Evolutionary conservation across 64 coral and sea anemone species (phyloP), one percentile per base, ranked within the genome.

Genomic region (Stichodactyla mertensii): DNA sequence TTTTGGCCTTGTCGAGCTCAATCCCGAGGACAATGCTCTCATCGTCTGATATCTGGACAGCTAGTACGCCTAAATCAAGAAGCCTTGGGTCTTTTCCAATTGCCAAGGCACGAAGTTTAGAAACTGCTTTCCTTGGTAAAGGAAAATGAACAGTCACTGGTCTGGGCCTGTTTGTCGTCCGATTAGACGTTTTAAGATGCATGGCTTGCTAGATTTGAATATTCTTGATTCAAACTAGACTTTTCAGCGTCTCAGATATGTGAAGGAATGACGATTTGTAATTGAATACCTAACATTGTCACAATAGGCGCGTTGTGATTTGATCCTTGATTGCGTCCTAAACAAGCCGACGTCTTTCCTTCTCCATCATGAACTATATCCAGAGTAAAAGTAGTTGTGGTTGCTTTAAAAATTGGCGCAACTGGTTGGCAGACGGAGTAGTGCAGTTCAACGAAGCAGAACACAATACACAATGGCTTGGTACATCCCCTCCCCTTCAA

Each of bases 11-110:
- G 70, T 60, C 94, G 31, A 90, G 69, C 27, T 92, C 91, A 80
- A 96, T 93, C 58, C 94, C 92, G 10, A 96, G 85, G 59, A 96
- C 94, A 92, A 96, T 93, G 24, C 89, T 96, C 85, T 96, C 94
- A 26, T 92, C 85, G 85, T 96, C 90, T 81, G 88, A 89, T 55
- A 96, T 96, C 94, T 96, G 94, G 54, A 96, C 94, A 85, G 94
- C 94, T 55, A 96, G 74, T 79, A 96, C 86, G 4, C 94, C 94
- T 70, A 96, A 92, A 66, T 96, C 88, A 62, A 96, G 77, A 16
- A 96, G 85, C 7, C 94, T 90, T 10, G 87, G 88, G 85, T 96
- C 94, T 86, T 79, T 89, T 64, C 74, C 86, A 85, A 96, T 92
- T 57, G 94, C 94, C 94, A 96, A 89, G 8, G 71, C 83, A 71